phyloP scores from a whole-genome alignment of 2,888 invertebrate genomes.

The Yponomeuta plumbellus region DNA sequence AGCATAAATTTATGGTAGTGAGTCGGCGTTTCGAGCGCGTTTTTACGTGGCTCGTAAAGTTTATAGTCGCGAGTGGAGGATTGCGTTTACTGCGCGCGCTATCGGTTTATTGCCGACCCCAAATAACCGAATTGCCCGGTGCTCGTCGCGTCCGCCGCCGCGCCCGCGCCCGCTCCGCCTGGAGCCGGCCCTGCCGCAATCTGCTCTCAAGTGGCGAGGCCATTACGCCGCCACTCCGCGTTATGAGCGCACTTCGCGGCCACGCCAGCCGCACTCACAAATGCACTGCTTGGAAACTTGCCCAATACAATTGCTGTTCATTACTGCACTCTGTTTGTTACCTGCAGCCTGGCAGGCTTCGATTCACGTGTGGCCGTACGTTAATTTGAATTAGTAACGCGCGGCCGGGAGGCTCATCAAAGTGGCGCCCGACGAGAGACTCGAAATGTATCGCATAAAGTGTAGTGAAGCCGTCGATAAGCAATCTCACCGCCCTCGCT shows the following conservation, averaged over 20 bases:
- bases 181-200: constrained; percentile 23
- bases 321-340: constrained; percentile 45
- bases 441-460: constrained; percentile 49
- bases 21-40: constrained; percentile 74
- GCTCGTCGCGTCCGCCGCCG: constrained; percentile 36
- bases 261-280: constrained; percentile 40
- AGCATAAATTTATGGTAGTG: constrained; percentile 76
- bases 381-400: background rate
- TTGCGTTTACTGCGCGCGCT: constrained; percentile 74
- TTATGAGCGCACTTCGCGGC: constrained; percentile 41
- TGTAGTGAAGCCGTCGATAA: constrained; percentile 59
- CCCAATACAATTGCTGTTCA: constrained; percentile 55
- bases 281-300: constrained; percentile 53
- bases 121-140: constrained; percentile 72
- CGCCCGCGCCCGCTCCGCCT: constrained; percentile 24
- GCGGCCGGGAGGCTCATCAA: constrained; percentile 3
- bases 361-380: background rate
- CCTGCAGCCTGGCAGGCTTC: constrained; percentile 23
- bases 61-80: constrained; percentile 75
- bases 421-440: constrained; percentile 13
- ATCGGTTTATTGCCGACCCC: constrained; percentile 74
- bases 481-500: constrained; percentile 71
- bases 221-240: constrained; percentile 42
- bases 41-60: constrained; percentile 77
- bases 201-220: constrained; percentile 37